Conservation (phyloP, 2,113 vertebrate species). For the Pycnonotus jocosus region DNA sequence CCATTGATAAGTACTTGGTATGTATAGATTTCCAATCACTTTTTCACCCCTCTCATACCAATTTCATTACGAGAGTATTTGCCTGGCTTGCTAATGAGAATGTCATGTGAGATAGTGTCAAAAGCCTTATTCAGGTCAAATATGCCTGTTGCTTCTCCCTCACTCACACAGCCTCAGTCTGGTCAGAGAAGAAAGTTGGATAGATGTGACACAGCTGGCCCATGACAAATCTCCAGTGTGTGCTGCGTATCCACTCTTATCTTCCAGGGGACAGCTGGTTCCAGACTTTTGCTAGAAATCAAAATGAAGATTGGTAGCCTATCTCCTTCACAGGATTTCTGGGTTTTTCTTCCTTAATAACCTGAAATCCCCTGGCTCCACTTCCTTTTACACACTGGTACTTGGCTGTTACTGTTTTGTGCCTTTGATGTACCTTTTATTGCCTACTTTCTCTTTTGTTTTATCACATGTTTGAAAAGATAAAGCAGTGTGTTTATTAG, state of each 20-base stretch:
- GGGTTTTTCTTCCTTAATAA: neutral
- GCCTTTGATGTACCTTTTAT: neutral
- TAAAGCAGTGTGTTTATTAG: neutral
- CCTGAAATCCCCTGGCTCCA: neutral
- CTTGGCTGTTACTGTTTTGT: neutral
- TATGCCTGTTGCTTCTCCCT: neutral
- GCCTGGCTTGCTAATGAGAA: conserved; percentile 1
- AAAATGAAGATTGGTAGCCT: neutral
- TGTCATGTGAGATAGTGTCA: neutral
- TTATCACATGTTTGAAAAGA: neutral
- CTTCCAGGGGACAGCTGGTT: neutral
- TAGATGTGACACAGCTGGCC: neutral
- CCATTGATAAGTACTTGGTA: conserved; percentile 14
- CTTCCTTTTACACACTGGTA: neutral
- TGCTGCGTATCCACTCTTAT: neutral
- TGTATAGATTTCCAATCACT: conserved; percentile 56
- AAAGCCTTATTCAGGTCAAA: conserved; percentile 27
- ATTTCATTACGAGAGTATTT: neutral
- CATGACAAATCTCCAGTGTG: neutral
- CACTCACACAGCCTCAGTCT: neutral
- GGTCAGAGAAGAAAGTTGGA: neutral
- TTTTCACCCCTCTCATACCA: neutral
- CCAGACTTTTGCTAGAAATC: neutral
- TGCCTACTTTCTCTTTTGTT: neutral
- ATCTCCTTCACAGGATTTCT: neutral